Percentiles rank a stretch among this genome's conserved stretches.
Conservation (phyloP, 2,113 vertebrate species). For the Malurus elegans region DNA sequence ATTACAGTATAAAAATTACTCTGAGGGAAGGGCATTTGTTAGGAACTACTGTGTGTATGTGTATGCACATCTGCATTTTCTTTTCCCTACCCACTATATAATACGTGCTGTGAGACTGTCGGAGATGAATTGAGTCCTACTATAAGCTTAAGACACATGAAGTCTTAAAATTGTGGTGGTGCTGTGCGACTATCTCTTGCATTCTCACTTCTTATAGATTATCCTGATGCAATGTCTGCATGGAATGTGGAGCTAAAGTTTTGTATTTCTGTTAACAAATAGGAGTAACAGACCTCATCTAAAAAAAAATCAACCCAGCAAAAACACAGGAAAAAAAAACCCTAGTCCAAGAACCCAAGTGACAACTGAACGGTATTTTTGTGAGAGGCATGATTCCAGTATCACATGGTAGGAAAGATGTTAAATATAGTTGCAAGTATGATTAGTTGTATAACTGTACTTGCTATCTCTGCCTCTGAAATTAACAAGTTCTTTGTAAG, state of each 20-base stretch:
- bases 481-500: neutral
- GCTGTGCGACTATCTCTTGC: neutral
- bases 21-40: neutral
- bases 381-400: neutral
- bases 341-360: neutral
- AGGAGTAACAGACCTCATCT: neutral
- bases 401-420: constrained; percentile 15
- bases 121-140: neutral
- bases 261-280: neutral
- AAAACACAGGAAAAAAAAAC: neutral
- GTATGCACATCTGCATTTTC: neutral
- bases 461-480: constrained; percentile 16
- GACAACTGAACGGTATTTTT: neutral
- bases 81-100: neutral
- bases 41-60: neutral
- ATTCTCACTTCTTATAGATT: neutral
- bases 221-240: neutral
- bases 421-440: constrained; percentile 32
- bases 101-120: neutral
- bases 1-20: neutral
- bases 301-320: neutral
- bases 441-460: constrained; percentile 45
- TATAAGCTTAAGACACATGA: neutral
- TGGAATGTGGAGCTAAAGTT: neutral
- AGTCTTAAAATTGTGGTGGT: neutral